Conservation (phyloP, 2,113 vertebrate species). For the Macquaria ambigua region DNA sequence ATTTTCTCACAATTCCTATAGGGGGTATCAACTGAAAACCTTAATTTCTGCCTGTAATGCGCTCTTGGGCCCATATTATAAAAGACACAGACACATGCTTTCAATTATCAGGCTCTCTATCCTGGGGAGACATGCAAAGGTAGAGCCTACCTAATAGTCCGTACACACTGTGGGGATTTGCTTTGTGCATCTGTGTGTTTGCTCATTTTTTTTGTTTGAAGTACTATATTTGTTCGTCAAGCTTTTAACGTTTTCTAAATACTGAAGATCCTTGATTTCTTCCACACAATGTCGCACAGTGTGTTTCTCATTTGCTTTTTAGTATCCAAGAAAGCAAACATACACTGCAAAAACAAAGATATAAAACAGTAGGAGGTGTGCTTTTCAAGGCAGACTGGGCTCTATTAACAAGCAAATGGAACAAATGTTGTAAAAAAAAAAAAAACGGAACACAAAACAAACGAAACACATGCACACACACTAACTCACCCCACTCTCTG, state of each 20-base stretch:
- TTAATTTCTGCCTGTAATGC: slow-evolving; percentile 72
- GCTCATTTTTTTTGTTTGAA: slow-evolving; percentile 43
- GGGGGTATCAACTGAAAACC: slow-evolving; percentile 77
- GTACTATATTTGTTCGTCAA: slow-evolving; percentile 22
- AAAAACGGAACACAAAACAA: slow-evolving; percentile 15
- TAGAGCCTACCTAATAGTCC: slow-evolving; percentile 47
- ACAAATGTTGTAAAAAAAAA: slow-evolving; percentile 69
- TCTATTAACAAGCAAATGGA: slow-evolving; percentile 82
- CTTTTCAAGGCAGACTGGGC: slow-evolving; percentile 70
- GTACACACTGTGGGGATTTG: slow-evolving; percentile 47
- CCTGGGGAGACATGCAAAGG: slow-evolving; percentile 37
- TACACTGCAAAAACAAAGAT: slow-evolving; percentile 75
- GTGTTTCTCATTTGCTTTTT: slow-evolving; percentile 74
- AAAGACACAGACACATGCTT: slow-evolving; percentile 72
- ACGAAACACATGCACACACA: slow-evolving; percentile 50
- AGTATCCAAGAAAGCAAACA: slow-evolving; percentile 72
- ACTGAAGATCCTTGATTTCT: slow-evolving; percentile 34
- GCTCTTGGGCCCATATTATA: slow-evolving; percentile 62
- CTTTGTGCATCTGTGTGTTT: slow-evolving; percentile 8
- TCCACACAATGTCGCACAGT: slow-evolving; percentile 39
- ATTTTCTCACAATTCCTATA: slow-evolving; percentile 83
- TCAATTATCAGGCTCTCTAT: slow-evolving; percentile 64
- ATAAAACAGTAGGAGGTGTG: slow-evolving; percentile 82
- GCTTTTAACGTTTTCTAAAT: slow-evolving; percentile 14
- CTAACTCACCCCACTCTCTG: slow-evolving; percentile 95